Percentiles rank a stretch among this genome's conserved stretches.
Evolutionary conservation across 2,797 vertebrate species (phyloP).

Genomic region (Yasuhikotakia modesta): DNA sequence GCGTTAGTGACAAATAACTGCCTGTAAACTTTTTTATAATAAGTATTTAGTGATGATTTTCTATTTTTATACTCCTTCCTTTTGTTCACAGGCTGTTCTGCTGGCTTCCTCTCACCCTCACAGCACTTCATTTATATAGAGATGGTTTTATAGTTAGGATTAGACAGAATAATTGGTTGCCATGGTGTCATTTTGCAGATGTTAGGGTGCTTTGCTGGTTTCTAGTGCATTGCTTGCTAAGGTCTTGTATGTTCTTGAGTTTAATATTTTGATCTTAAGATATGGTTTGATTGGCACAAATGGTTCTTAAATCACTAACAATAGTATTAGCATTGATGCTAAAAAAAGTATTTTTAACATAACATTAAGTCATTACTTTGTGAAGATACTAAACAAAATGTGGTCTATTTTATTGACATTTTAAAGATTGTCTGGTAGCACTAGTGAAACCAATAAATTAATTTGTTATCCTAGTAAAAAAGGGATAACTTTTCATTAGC

Average conservation of each 20-base stretch:
- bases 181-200: background rate
- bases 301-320: background rate
- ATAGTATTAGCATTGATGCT: background rate
- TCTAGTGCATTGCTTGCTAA: background rate
- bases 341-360: too few relatives aligned
- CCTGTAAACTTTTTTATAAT: too few relatives aligned
- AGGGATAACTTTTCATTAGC: slow-evolving; percentile 33
- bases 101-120: slow-evolving; percentile 62
- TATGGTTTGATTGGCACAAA: background rate
- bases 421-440: background rate
- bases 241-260: background rate
- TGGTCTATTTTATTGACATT: background rate
- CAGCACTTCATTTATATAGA: slow-evolving; percentile 73
- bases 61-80: too few relatives aligned
- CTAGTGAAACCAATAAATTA: background rate
- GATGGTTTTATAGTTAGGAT: slow-evolving; percentile 80
- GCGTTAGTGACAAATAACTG: too few relatives aligned
- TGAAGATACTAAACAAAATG: too few relatives aligned
- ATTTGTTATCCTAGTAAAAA: slow-evolving; percentile 5
- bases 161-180: slow-evolving; percentile 69
- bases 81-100: slow-evolving; percentile 50
- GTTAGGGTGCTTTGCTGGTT: background rate
- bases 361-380: too few relatives aligned
- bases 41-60: too few relatives aligned
- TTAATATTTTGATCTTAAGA: background rate